Evolutionary conservation across 2,797 vertebrate species (phyloP).

Genomic region (Silurus aristotelis): DNA sequence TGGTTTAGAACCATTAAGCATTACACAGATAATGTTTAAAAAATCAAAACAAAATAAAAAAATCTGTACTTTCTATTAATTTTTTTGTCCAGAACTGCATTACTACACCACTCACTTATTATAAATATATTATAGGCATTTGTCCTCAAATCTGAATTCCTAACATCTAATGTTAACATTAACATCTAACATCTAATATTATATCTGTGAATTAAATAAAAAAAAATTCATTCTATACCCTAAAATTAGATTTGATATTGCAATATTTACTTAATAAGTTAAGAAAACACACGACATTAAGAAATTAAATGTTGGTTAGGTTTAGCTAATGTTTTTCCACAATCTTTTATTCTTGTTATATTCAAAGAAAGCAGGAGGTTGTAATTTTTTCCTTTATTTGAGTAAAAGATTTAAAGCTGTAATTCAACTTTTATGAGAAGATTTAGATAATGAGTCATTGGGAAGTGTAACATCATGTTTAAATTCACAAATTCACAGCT

Average conservation of each 20-base stretch:
- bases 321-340: not conserved
- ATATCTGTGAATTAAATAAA: too few relatives aligned
- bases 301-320: not conserved
- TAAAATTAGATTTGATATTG: too few relatives aligned
- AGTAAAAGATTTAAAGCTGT: not conserved
- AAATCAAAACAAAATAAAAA: not conserved
- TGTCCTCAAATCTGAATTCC: not conserved
- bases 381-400: not conserved
- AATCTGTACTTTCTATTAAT: not conserved
- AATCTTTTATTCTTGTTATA: not conserved
- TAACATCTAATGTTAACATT: too few relatives aligned
- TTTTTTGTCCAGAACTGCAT: not conserved
- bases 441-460: not conserved
- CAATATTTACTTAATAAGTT: too few relatives aligned
- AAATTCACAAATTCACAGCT: conserved; percentile 21
- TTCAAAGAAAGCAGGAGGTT: not conserved
- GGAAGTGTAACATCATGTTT: not conserved
- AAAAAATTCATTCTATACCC: too few relatives aligned
- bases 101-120: not conserved
- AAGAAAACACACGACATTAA: not conserved
- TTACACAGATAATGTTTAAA: not conserved
- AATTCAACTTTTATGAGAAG: not conserved
- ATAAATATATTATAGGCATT: not conserved
- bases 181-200: too few relatives aligned
- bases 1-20: conserved; percentile 22